Conservation (phyloP, 2,888 invertebrate species). For the Rhingia rostrata region DNA sequence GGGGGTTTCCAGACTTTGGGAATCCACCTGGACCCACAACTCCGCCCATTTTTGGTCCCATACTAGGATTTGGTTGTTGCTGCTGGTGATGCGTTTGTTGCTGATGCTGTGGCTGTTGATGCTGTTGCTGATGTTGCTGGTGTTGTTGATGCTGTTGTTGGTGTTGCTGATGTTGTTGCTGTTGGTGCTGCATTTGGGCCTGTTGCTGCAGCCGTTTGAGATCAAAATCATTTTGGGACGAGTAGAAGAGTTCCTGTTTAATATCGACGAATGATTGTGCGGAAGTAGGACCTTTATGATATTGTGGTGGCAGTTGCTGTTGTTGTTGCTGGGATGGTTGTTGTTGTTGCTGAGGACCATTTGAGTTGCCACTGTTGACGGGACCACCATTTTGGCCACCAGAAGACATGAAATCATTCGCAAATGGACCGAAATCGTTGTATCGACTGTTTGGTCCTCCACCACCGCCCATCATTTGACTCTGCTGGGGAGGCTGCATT, state of each 20-base stretch:
- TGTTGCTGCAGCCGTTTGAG: slow-evolving; percentile 83
- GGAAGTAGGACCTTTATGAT: slow-evolving; percentile 82
- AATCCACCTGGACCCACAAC: slow-evolving; percentile 78
- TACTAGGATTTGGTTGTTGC: slow-evolving; percentile 79
- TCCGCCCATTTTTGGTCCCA: slow-evolving; percentile 80
- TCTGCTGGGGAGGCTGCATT: slow-evolving; percentile 84
- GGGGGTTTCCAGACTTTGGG: slow-evolving; percentile 76
- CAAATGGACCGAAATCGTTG: slow-evolving; percentile 86
- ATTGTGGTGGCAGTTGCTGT: slow-evolving; percentile 80
- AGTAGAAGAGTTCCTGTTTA: slow-evolving; percentile 85
- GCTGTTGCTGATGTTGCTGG: slow-evolving; percentile 76
- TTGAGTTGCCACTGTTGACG: slow-evolving; percentile 77
- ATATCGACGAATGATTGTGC: slow-evolving; percentile 84
- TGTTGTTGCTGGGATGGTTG: slow-evolving; percentile 79
- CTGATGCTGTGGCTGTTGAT: slow-evolving; percentile 77
- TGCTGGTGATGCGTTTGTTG: slow-evolving; percentile 76
- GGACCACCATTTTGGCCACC: slow-evolving; percentile 79
- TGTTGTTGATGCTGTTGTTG: slow-evolving; percentile 78
- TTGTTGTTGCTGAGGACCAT: slow-evolving; percentile 78
- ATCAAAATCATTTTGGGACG: slow-evolving; percentile 83
- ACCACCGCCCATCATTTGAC: slow-evolving; percentile 80
- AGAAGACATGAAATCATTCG: slow-evolving; percentile 83
- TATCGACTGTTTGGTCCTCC: slow-evolving; percentile 84
- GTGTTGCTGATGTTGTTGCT: slow-evolving; percentile 77
- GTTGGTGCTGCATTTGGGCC: slow-evolving; percentile 80